phyloP scores from a whole-genome alignment of 2,888 invertebrate genomes.

The Cyaniris semiargus region DNA sequence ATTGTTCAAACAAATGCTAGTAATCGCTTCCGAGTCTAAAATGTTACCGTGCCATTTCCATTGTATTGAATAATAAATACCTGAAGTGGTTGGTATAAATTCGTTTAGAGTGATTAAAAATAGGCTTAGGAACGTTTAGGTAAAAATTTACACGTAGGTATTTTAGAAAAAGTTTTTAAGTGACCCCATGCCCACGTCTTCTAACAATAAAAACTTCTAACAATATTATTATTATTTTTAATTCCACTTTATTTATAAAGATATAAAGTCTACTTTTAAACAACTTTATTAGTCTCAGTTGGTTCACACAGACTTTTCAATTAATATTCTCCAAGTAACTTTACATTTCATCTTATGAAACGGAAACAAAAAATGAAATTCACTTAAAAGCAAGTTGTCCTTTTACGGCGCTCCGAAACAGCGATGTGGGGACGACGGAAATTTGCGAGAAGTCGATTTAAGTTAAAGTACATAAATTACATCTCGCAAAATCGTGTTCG shows the following conservation, averaged over 20 bases:
- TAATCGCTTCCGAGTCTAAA: conserved; percentile 4
- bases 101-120: background rate
- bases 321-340: conserved; percentile 48
- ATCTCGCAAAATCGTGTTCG: conserved; percentile 40
- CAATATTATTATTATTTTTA: background rate
- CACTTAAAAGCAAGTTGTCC: conserved; percentile 59
- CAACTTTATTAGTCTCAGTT: conserved; percentile 47
- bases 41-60: conserved; percentile 21
- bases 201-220: background rate
- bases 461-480: conserved; percentile 58
- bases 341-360: conserved; percentile 59
- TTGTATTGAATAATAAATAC: conserved; percentile 15
- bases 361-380: conserved; percentile 70
- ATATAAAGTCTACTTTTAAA: background rate
- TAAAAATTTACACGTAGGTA: background rate
- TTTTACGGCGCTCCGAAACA: conserved; percentile 59
- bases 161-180: background rate
- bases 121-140: background rate
- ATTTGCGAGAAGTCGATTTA: conserved; percentile 74
- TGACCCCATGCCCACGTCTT: too few species aligned
- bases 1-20: conserved; percentile 16
- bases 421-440: conserved; percentile 60
- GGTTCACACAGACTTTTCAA: conserved; percentile 42
- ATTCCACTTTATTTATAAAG: background rate
- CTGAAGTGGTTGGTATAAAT: background rate